A percentile compares a stretch with the other conserved stretches of the same genome.
Evolutionary conservation across 1,140 invertebrate species (phyloP).

Genomic region (Calliphora vicina): DNA sequence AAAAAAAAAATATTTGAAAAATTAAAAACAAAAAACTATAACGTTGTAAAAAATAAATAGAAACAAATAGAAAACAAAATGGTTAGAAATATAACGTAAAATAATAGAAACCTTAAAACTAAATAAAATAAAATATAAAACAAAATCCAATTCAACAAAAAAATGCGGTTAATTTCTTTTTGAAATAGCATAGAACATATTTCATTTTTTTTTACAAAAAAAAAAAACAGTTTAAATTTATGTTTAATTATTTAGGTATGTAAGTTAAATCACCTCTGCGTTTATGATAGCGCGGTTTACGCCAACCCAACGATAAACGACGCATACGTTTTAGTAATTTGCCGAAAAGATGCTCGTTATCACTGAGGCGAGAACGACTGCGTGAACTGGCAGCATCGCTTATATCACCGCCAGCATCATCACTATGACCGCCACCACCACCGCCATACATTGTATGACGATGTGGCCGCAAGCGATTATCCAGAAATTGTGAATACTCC

Average conservation of each 20-base stretch:
- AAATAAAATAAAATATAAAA: neutral
- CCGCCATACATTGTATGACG: neutral
- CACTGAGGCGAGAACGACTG: conserved; percentile 49
- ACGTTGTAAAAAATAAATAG: neutral
- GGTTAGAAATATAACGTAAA: neutral
- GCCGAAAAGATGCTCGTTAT: conserved; percentile 56
- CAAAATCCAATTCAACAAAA: neutral
- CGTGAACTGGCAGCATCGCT: conserved; percentile 52
- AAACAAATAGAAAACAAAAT: conserved; percentile 13
- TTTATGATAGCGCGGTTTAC: conserved; percentile 59
- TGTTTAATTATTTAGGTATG: neutral
- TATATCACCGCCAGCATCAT: conserved; percentile 55
- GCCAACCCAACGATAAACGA: conserved; percentile 57
- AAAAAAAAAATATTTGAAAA: conserved; percentile 12
- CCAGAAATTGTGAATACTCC: conserved; percentile 26
- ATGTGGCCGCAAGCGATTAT: conserved; percentile 39
- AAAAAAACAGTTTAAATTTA: neutral
- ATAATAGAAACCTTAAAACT: neutral
- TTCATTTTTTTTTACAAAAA: conserved; percentile 1
- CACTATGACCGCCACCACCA: conserved; percentile 43
- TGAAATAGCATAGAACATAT: neutral
- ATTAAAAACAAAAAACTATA: neutral
- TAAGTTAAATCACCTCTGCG: conserved; percentile 57
- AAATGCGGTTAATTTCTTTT: conserved; percentile 9
- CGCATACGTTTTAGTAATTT: conserved; percentile 56